These are phyloP conservation scores for Adelges cooleyi DNA, from an alignment of 1,140 invertebrate genomes.

Conservation along the genomic window DNA sequence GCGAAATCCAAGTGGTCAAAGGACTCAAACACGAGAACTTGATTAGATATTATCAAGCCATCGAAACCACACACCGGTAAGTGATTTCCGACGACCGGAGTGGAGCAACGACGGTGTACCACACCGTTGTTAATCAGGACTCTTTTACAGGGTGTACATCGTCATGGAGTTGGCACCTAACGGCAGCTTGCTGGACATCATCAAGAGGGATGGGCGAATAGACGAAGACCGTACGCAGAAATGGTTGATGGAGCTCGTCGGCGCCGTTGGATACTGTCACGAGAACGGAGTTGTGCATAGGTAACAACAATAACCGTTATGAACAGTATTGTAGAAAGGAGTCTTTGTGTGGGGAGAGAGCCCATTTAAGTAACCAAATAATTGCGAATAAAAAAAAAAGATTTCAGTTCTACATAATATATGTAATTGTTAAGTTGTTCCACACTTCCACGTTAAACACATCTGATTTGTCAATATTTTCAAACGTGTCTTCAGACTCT, in stretches of 20 bases:
- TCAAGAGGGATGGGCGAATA: constrained; percentile 55
- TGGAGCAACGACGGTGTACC: too few relatives aligned
- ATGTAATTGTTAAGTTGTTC: too few relatives aligned
- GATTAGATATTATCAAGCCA: constrained; percentile 66
- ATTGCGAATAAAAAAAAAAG: too few relatives aligned
- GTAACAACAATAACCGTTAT: too few relatives aligned
- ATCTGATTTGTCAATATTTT: too few relatives aligned
- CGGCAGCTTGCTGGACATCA: constrained; percentile 61
- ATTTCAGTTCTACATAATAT: too few relatives aligned
- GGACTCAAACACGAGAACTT: constrained; percentile 65
- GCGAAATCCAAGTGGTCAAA: constrained; percentile 73
- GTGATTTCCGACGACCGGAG: constrained; percentile 14
- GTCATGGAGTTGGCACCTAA: constrained; percentile 72
- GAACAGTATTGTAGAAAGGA: too few relatives aligned
- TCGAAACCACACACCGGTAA: constrained; percentile 67
- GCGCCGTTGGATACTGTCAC: constrained; percentile 64
- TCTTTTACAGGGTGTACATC: constrained; percentile 58
- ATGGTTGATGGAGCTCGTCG: constrained; percentile 61
- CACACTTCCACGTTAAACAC: too few relatives aligned
- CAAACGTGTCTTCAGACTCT: too few relatives aligned
- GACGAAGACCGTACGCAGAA: constrained; percentile 52
- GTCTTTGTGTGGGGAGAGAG: too few relatives aligned
- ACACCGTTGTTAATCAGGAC: not conserved
- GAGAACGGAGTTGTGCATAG: constrained; percentile 64
- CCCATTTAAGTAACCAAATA: too few relatives aligned